Base-by-base conservation (phyloP, 1,140 invertebrate species). In the Phthorimaea operculella region DNA sequence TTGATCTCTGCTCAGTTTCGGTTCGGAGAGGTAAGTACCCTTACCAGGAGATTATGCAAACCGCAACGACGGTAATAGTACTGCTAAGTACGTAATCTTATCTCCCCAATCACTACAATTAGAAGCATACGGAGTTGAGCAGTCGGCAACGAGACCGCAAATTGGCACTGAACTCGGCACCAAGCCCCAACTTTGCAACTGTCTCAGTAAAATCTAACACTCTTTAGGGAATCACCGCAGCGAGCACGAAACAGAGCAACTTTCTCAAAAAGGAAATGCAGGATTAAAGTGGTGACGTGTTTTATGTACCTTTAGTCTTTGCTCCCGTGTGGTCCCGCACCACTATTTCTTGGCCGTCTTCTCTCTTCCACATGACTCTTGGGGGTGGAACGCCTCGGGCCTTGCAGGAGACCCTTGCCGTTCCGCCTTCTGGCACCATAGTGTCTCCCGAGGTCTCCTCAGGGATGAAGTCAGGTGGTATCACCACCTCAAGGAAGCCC, bases 311-410 rank as follows among this genome's bases (percentile, higher is more conserved):
- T 83, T 90, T 87, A 47, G 87, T 89, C 79, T 92, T 92, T 45
- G 87, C 86, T 63, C 87, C 89, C 58, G 72, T 87, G 67, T 76
- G 83, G 70, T 92, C 90, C 73, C 92, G 90, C 48, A 95, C 90
- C 15, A 93, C 90, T 62, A 97, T 95, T 63, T 94, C 91, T 60
- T 89, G 89, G 47, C 91, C 91, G 79, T 96, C 94, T 85, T 96
- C 94, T 53, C 95, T 85, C 62, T 92, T 90, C 96, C 96, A 98
- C 63, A 90, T 92, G 39, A 98, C 92, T 66, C 92, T 90, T 1
- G 96, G 96, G 28, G 88, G 85, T 0, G 96, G 96, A 69, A 94
- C 93, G 0, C 96, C 96, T 53, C 89, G 88, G 3, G 96, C 95
- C 58, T 89, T 84, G 73, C 90, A 91, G 34, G 87, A 89, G 45